These are phyloP conservation scores for Morone saxatilis DNA, from an alignment of 2,113 vertebrate genomes.

Conservation along the genomic window DNA sequence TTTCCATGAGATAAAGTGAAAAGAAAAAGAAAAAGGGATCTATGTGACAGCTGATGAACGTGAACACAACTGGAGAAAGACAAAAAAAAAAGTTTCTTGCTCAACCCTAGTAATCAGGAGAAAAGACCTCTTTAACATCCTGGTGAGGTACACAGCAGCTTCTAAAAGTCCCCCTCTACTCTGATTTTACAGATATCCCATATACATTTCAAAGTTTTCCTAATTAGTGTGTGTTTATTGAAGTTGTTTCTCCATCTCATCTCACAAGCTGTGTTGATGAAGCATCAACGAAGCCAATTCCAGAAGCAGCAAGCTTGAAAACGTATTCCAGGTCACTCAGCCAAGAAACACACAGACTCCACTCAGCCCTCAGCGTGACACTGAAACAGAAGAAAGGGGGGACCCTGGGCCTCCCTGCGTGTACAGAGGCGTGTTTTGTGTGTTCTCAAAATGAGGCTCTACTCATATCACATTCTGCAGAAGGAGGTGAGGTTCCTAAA, in stretches of 20 bases:
- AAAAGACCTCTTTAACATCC: not conserved
- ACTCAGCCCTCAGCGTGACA: conserved; percentile 2
- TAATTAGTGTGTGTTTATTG: not conserved
- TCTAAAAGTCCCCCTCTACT: not conserved
- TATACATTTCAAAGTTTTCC: not conserved
- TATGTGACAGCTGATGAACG: not conserved
- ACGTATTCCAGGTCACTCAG: conserved; percentile 12
- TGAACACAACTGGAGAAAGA: not conserved
- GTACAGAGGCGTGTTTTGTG: not conserved
- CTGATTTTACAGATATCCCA: not conserved
- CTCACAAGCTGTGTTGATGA: not conserved
- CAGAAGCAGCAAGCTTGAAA: not conserved
- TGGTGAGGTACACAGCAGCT: not conserved
- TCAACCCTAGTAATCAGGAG: not conserved
- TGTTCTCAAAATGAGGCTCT: conserved; percentile 17
- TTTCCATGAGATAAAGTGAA: conserved; percentile 8
- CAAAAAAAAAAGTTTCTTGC: not conserved
- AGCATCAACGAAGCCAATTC: not conserved
- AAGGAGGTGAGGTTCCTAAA: conserved; percentile 45
- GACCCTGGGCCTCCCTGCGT: conserved; percentile 12
- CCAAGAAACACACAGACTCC: conserved; percentile 13
- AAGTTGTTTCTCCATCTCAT: not conserved
- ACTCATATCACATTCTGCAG: conserved; percentile 48
- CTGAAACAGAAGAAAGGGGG: conserved; percentile 15
- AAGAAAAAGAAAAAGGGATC: not conserved